phyloP scores from a whole-genome alignment of 2,888 invertebrate species.

The Oscheius onirici region DNA sequence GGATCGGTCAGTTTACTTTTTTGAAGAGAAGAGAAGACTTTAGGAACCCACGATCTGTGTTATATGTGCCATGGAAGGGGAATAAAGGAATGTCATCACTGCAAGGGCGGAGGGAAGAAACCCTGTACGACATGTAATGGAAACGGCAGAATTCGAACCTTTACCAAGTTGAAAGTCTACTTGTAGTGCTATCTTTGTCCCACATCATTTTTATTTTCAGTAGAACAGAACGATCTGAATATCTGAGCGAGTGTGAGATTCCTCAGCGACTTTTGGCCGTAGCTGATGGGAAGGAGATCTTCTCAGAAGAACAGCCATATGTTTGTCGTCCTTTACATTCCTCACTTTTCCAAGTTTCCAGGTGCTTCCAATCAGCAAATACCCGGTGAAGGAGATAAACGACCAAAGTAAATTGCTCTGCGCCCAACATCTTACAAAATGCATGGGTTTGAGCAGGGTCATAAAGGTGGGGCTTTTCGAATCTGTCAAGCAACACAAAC shows the following conservation, averaged over 20 bases:
- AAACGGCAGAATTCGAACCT: conserved; percentile 64
- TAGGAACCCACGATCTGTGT: conserved; percentile 68
- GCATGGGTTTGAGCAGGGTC: conserved; percentile 65
- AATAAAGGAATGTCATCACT: conserved; percentile 68
- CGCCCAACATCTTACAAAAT: conserved; percentile 67
- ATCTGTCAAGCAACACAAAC: no score
- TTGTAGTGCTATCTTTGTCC: conserved; percentile 63
- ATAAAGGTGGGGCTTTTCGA: conserved; percentile 51
- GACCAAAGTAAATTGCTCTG: conserved; percentile 66
- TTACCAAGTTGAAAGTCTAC: conserved; percentile 67
- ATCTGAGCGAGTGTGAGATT: conserved; percentile 64
- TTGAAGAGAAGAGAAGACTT: background rate
- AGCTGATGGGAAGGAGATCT: conserved; percentile 57
- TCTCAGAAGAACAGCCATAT: conserved; percentile 60
- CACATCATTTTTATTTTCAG: conserved; percentile 46
- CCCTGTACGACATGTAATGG: conserved; percentile 65
- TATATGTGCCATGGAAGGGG: conserved; percentile 70
- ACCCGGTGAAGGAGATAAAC: conserved; percentile 66
- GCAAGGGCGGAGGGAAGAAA: conserved; percentile 71
- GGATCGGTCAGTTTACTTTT: conserved; percentile 54
- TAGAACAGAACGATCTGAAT: conserved; percentile 65
- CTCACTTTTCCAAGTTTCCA: conserved; percentile 38
- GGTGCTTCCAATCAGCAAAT: conserved; percentile 67
- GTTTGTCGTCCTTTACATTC: conserved; percentile 45
- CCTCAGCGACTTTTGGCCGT: conserved; percentile 60